Evolutionary conservation across 2,888 invertebrate species (phyloP).

Genomic region (Drosophila ochracea): DNA sequence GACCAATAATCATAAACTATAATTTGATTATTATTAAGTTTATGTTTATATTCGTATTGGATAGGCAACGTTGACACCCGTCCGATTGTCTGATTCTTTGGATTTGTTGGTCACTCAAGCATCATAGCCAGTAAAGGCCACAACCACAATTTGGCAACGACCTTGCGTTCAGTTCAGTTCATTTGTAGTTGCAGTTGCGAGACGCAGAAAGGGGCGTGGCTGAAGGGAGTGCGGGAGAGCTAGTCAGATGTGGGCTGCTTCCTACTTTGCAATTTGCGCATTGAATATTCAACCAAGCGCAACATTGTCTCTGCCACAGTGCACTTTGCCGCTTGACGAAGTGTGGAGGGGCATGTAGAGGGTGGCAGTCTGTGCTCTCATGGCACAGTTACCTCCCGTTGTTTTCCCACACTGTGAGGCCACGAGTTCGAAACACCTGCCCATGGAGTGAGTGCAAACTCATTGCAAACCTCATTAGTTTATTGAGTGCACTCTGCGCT

Average conservation of each 20-base stretch:
- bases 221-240: background rate
- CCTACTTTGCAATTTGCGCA: slow-evolving; percentile 70
- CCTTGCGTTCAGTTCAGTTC: slow-evolving; percentile 36
- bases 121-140: slow-evolving; percentile 28
- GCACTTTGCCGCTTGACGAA: slow-evolving; percentile 26
- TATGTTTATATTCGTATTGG: slow-evolving; percentile 2
- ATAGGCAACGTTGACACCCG: slow-evolving; percentile 43
- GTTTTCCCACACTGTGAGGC: slow-evolving; percentile 69
- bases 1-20: slow-evolving; percentile 39
- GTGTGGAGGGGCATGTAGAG: background rate
- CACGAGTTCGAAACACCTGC: slow-evolving; percentile 58
- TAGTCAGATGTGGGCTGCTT: slow-evolving; percentile 51
- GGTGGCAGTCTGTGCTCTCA: slow-evolving; percentile 45
- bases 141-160: slow-evolving; percentile 64
- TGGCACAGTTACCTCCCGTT: slow-evolving; percentile 70
- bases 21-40: slow-evolving; percentile 31
- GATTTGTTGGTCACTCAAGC: slow-evolving; percentile 58
- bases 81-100: slow-evolving; percentile 33
- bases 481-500: slow-evolving; percentile 43
- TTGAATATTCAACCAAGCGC: slow-evolving; percentile 75
- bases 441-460: slow-evolving; percentile 12
- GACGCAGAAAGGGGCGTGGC: background rate
- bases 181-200: background rate
- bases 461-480: background rate
- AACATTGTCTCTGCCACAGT: slow-evolving; percentile 54